These are phyloP conservation scores for Varanus salvator DNA, from an alignment of 2,113 vertebrate species.

Conservation along the genomic window DNA sequence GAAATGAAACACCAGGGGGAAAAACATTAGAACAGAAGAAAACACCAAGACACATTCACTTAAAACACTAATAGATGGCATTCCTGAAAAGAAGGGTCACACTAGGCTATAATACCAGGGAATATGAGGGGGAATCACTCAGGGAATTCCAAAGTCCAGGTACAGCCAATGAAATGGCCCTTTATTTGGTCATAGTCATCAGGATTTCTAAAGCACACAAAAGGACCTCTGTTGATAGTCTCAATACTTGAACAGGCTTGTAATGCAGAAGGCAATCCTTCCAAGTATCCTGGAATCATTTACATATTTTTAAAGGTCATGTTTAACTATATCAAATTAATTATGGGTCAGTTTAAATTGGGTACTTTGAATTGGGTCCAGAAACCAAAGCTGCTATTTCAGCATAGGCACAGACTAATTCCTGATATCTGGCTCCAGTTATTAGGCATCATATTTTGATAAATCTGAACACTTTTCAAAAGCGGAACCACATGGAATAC, in stretches of 20 bases:
- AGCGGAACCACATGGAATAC: neutral
- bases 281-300: neutral
- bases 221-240: neutral
- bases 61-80: neutral
- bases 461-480: neutral
- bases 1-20: neutral
- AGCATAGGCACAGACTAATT: neutral
- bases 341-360: no score
- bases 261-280: neutral
- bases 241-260: neutral
- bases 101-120: neutral
- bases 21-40: neutral
- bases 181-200: neutral
- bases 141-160: neutral
- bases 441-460: neutral
- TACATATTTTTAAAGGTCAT: no score
- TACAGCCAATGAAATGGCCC: neutral
- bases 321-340: neutral
- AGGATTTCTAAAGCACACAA: neutral
- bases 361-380: neutral
- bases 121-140: neutral
- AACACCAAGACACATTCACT: neutral
- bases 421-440: neutral
- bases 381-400: neutral
- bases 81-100: neutral